phyloP scores from a whole-genome alignment of 2,797 vertebrate species.

The Enteromius radiatus region DNA sequence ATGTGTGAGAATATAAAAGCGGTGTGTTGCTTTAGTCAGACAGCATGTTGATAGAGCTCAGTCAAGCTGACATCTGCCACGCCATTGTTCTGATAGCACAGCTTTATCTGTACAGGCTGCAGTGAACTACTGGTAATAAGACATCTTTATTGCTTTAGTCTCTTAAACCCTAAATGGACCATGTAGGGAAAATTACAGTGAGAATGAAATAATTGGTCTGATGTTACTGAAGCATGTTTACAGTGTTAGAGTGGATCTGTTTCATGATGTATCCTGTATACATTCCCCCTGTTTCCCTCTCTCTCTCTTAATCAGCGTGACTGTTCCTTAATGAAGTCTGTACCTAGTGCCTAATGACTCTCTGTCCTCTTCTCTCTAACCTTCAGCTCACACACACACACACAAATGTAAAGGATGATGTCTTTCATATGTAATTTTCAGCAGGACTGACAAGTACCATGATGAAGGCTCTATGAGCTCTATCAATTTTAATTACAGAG shows the following conservation, averaged over 20 bases:
- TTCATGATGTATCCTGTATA: not conserved
- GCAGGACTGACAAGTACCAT: slow-evolving; percentile 36
- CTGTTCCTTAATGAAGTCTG: slow-evolving; percentile 46
- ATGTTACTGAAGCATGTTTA: not conserved
- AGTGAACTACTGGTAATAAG: not conserved
- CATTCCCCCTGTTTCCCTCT: not conserved
- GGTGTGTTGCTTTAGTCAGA: not conserved
- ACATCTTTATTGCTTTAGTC: slow-evolving; percentile 9
- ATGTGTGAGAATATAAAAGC: not conserved
- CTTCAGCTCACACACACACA: slow-evolving; percentile 24
- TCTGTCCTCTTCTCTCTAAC: slow-evolving; percentile 22
- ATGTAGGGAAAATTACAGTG: slow-evolving; percentile 12
- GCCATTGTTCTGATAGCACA: not conserved
- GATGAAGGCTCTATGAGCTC: slow-evolving; percentile 42
- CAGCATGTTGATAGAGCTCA: not conserved
- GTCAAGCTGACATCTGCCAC: not conserved
- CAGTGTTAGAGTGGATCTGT: slow-evolving; percentile 7
- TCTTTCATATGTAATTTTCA: slow-evolving; percentile 48
- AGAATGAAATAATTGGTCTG: slow-evolving; percentile 27
- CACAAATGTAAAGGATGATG: slow-evolving; percentile 25
- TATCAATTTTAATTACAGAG: slow-evolving; percentile 49
- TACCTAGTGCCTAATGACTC: slow-evolving; percentile 24
- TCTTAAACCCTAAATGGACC: slow-evolving; percentile 12
- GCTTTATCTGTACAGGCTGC: not conserved
- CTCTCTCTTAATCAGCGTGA: slow-evolving; percentile 39